phyloP scores from a whole-genome alignment of 2,888 invertebrate species.

The Phania funesta region DNA sequence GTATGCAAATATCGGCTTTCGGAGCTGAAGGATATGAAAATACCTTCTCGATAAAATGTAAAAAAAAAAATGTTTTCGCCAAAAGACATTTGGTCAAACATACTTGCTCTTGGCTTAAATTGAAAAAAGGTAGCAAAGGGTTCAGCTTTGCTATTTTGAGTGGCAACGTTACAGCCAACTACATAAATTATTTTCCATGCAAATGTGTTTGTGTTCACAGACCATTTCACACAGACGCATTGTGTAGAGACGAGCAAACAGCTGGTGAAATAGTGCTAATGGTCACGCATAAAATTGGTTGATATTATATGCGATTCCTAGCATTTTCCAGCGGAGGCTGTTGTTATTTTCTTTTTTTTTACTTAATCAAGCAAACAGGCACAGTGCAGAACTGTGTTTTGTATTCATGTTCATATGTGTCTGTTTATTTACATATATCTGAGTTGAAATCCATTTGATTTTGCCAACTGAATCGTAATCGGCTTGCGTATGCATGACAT shows the following conservation, averaged over 20 bases:
- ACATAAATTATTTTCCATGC: not conserved
- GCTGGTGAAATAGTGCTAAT: slow-evolving; percentile 29
- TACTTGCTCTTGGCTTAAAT: too few relatives aligned
- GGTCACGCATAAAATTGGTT: slow-evolving; percentile 47
- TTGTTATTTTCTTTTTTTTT: not conserved
- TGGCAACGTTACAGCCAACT: not conserved
- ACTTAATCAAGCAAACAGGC: not conserved
- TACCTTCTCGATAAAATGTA: too few relatives aligned
- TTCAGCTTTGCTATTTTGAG: not conserved
- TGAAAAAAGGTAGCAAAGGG: not conserved
- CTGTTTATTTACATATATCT: not conserved
- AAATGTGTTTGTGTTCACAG: not conserved
- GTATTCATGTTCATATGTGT: not conserved
- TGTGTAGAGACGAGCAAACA: not conserved
- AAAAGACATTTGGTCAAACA: too few relatives aligned
- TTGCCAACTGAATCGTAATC: slow-evolving; percentile 45
- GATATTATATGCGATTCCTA: slow-evolving; percentile 33
- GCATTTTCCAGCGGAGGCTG: slow-evolving; percentile 19
- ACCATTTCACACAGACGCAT: not conserved
- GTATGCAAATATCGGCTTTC: too few relatives aligned
- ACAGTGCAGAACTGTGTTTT: not conserved
- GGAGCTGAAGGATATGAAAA: too few relatives aligned
- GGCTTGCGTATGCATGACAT: slow-evolving; percentile 45
- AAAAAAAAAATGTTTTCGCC: too few relatives aligned
- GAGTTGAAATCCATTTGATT: slow-evolving; percentile 29